These are phyloP conservation scores for Stenodema calcarata DNA, from an alignment of 2,888 invertebrate species.

Conservation along the genomic window DNA sequence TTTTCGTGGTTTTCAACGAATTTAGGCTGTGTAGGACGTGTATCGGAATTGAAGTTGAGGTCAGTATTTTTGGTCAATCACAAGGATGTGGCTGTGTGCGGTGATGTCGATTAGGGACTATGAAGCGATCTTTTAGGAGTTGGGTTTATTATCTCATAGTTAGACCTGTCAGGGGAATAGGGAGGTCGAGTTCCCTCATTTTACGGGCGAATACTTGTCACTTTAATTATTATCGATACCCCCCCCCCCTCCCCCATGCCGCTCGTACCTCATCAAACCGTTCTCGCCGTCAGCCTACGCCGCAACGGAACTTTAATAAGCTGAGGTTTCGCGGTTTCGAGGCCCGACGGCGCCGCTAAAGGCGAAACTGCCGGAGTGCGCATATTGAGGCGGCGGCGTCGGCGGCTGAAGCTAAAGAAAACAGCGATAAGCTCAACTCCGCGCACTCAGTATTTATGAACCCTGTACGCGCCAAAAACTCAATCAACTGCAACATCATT, in stretches of 20 bases:
- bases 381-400: neutral
- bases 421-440: too few relatives aligned
- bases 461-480: too few relatives aligned
- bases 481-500: too few relatives aligned
- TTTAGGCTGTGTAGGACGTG: too few relatives aligned
- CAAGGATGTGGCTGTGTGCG: too few relatives aligned
- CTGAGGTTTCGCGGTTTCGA: neutral
- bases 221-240: neutral
- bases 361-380: neutral
- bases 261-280: neutral
- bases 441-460: too few relatives aligned
- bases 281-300: neutral
- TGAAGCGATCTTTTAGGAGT: neutral
- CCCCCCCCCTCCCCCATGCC: neutral
- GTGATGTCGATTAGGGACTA: too few relatives aligned
- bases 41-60: too few relatives aligned
- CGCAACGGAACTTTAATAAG: neutral
- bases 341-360: neutral
- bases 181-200: neutral
- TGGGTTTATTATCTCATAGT: neutral
- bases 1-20: too few relatives aligned
- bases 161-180: neutral
- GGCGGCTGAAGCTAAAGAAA: too few relatives aligned
- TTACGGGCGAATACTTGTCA: neutral
- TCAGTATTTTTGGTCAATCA: too few relatives aligned